Evolutionary conservation across 1,140 invertebrate species (phyloP).

Genomic region (Neuroterus valhalla): DNA sequence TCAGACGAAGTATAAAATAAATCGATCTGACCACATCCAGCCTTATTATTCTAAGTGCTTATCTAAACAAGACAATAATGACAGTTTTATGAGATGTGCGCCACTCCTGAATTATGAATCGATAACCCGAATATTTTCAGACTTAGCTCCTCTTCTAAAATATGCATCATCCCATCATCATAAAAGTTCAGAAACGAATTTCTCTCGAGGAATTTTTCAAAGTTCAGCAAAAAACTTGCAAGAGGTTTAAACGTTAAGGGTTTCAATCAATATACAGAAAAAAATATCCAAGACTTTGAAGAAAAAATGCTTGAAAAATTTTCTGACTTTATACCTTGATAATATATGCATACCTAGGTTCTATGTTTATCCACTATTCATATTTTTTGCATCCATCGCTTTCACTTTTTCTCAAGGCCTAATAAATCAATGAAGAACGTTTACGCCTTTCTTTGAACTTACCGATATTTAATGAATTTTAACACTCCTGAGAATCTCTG

Average conservation of each 20-base stretch:
- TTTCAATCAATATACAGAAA: too few species aligned
- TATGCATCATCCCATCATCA: not conserved
- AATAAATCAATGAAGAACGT: too few species aligned
- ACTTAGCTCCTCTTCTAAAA: not conserved
- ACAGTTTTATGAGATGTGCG: constrained; percentile 35
- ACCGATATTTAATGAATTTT: too few species aligned
- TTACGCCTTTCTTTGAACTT: too few species aligned
- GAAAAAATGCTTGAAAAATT: too few species aligned
- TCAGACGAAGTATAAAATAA: not conserved
- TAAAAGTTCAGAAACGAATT: not conserved
- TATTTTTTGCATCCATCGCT: too few species aligned
- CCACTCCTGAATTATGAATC: not conserved
- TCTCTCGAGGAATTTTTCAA: not conserved
- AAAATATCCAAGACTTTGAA: too few species aligned
- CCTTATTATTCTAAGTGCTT: constrained; percentile 40
- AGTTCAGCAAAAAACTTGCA: not conserved
- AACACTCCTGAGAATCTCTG: too few species aligned
- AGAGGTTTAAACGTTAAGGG: not conserved
- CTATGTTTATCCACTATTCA: too few species aligned
- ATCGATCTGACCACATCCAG: constrained; percentile 5
- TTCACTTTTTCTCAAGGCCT: too few species aligned
- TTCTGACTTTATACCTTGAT: too few species aligned
- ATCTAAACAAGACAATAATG: constrained; percentile 37
- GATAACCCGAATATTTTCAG: constrained; percentile 2
- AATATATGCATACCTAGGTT: too few species aligned